These are phyloP conservation scores for Oxyruncus cristatus DNA, from an alignment of 2,113 vertebrate species.

Conservation along the genomic window DNA sequence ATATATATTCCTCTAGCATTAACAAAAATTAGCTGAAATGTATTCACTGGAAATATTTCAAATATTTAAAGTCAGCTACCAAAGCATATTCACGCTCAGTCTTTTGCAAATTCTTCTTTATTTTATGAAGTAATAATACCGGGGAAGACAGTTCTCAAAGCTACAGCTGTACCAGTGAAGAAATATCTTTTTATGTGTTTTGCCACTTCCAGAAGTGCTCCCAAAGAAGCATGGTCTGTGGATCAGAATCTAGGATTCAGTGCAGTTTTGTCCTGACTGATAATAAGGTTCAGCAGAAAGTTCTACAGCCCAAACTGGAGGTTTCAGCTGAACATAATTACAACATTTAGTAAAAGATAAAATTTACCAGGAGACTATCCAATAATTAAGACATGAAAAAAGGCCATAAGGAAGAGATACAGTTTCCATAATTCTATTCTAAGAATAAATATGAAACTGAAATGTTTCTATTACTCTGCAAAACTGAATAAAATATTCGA, in stretches of 20 bases:
- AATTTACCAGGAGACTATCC: neutral
- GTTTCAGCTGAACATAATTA: neutral
- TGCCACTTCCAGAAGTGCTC: neutral
- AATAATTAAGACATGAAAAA: neutral
- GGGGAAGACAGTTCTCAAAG: neutral
- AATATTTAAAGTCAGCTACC: neutral
- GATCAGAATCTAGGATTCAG: neutral
- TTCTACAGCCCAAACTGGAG: neutral
- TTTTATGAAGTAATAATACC: neutral
- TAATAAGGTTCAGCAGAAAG: neutral
- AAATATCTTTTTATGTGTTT: neutral
- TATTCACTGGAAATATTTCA: neutral
- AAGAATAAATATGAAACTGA: neutral
- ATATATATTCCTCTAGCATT: neutral
- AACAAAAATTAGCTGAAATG: neutral
- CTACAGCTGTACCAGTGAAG: neutral
- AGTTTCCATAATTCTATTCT: neutral
- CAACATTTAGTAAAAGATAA: neutral
- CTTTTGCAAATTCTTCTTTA: neutral
- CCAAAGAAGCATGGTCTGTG: neutral
- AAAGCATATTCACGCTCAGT: neutral
- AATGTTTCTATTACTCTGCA: neutral
- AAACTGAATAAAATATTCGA: neutral
- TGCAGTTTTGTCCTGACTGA: neutral
- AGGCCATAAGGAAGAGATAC: neutral